phyloP scores from a whole-genome alignment of 2,888 invertebrate genomes.

The Heteromyza rotundicornis region DNA sequence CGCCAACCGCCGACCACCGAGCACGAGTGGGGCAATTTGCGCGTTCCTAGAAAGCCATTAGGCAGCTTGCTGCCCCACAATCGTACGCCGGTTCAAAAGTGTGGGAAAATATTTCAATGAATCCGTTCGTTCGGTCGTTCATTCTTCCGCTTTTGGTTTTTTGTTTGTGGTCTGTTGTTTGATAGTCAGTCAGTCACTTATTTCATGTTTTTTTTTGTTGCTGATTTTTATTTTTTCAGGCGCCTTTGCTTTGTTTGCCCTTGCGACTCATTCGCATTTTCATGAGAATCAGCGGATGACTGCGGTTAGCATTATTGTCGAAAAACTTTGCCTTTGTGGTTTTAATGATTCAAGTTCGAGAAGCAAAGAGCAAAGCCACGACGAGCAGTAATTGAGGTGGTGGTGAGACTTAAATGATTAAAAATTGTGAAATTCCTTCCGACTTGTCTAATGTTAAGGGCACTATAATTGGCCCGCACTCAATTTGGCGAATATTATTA shows the following conservation, averaged over 20 bases:
- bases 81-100: conserved; percentile 32
- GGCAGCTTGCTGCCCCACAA: conserved; percentile 15
- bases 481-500: no score
- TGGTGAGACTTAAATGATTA: background rate
- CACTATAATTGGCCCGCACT: no score
- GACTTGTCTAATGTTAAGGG: no score
- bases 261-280: conserved; percentile 17
- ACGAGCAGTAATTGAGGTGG: no score
- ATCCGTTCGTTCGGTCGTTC: no score
- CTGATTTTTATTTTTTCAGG: background rate
- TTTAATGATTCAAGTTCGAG: conserved; percentile 10
- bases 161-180: conserved; percentile 31
- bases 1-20: background rate
- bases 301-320: background rate
- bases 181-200: no score
- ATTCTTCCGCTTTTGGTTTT: conserved; percentile 49
- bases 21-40: background rate
- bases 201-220: conserved; percentile 13
- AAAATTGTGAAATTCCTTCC: no score
- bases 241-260: conserved; percentile 18
- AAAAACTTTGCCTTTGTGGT: background rate
- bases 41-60: conserved; percentile 26
- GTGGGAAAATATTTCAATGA: conserved; percentile 54
- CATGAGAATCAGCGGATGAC: conserved; percentile 2
- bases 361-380: background rate